A percentile compares a stretch with the other conserved stretches of the same genome.
Conservation (phyloP, 2,797 vertebrate species). For the Fratercula arctica region DNA sequence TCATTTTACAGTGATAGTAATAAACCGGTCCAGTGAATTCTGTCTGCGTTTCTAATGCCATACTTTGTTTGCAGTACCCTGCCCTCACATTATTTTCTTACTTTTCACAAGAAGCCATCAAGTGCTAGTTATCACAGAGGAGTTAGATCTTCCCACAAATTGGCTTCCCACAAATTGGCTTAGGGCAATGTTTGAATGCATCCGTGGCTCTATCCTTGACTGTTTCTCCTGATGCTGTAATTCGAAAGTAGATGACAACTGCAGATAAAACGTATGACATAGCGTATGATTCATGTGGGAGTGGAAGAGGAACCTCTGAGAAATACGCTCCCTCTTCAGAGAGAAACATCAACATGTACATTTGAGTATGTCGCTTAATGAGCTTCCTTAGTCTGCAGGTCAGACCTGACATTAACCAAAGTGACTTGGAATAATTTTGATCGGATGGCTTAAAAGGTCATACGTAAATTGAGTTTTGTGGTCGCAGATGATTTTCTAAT, state of each 20-base stretch:
- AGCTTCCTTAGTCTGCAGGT: conserved; percentile 5
- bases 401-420: conserved; percentile 15
- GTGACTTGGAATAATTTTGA: conserved; percentile 22
- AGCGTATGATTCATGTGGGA: not conserved
- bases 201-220: not conserved
- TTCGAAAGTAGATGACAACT: not conserved
- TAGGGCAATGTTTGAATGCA: not conserved
- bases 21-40: not conserved
- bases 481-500: conserved; percentile 13
- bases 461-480: not conserved
- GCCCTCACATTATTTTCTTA: not conserved
- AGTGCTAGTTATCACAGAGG: not conserved
- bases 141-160: not conserved
- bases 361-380: not conserved
- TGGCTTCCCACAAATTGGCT: not conserved
- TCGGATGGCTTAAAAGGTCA: not conserved
- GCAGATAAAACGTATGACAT: not conserved
- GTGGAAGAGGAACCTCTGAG: not conserved
- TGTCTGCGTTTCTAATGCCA: not conserved
- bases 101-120: not conserved
- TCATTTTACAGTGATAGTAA: not conserved
- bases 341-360: not conserved
- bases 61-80: not conserved
- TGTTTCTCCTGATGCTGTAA: not conserved
- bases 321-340: not conserved